Evolutionary conservation across 1,140 invertebrate genomes (phyloP), one percentile per base, ranked within the genome.

Genomic region (Megathymus violae): DNA sequence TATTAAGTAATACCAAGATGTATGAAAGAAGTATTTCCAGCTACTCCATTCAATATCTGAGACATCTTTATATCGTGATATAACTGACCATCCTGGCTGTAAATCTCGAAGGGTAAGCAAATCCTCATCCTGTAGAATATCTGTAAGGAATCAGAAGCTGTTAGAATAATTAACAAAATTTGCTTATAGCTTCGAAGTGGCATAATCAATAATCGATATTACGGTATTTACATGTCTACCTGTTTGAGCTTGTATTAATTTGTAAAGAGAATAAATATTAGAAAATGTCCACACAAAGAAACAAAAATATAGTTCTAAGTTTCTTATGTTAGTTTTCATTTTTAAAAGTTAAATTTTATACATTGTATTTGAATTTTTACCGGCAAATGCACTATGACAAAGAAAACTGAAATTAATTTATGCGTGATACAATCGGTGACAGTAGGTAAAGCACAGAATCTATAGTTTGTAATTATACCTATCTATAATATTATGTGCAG

Each of bases 11-110:
- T 65, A 67, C 74, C 79, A 85, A 6, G 85, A 82, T 15, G 54
- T 79, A 27, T 84, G 62, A 58, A 87, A 68, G 64, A 84, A 88
- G 70, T 73, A 83, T 79, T 91, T 91, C 88, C 86, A 92, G 47
- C 78, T 81, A 38, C 60, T 88, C 91, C 91, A 92, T 76, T 92
- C 91, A 66, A 86, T 74, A 80, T 92, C 91, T 54, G 91, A 90
- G 4, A 81, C 74, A 80, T 92, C 91, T 80, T 78, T 88, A 10
- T 66, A 61, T 71, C 86, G 82, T 22, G 63, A 66, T 36, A 87
- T 54, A 40, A 86, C 63, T 19, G 59, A 52, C 91, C 89, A 92
- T 7, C 89, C 91, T 34, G 70, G 70, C 61, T 66, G 61, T 51
- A 91, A 76, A 59, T 91, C 89, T 50, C 63, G 74, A 36, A 87